Conservation (phyloP, 2,113 vertebrate genomes). For the Rousettus leschenaultii region DNA sequence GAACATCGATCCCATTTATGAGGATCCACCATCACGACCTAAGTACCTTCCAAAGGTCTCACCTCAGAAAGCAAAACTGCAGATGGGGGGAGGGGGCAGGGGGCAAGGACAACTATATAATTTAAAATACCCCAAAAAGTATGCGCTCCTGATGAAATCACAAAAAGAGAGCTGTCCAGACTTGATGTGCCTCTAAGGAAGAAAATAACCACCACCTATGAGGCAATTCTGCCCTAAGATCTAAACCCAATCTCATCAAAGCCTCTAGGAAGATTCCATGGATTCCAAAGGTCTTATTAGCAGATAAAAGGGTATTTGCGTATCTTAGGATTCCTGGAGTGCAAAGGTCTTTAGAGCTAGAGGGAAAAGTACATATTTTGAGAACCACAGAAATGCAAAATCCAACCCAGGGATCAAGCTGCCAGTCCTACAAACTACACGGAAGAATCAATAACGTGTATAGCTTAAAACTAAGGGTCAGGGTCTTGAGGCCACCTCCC, state of each 20-base stretch:
- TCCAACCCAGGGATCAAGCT: not conserved
- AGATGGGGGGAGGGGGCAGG: not conserved
- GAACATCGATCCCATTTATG: not conserved
- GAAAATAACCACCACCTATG: conserved; percentile 28
- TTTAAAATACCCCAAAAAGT: not conserved
- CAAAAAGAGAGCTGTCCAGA: not conserved
- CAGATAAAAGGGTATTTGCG: conserved; percentile 63
- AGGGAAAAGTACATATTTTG: conserved; percentile 53
- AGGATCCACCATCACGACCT: not conserved
- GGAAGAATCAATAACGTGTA: not conserved
- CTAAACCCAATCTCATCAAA: conserved; percentile 57
- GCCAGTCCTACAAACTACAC: not conserved
- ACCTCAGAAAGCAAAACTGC: not conserved
- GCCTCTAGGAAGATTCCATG: conserved; percentile 57
- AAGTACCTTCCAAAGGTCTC: not conserved
- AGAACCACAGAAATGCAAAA: conserved; percentile 28
- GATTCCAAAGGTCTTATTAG: conserved; percentile 60
- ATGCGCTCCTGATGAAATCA: not conserved
- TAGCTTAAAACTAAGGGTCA: not conserved
- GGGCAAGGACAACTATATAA: not conserved
- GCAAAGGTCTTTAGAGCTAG: conserved; percentile 66
- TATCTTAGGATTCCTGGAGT: conserved; percentile 64
- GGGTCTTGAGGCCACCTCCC: not conserved
- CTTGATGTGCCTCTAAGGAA: not conserved
- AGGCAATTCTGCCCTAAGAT: conserved; percentile 39